phyloP scores from a whole-genome alignment of 2,888 invertebrate species.

The Pristionchus maxplancki region DNA sequence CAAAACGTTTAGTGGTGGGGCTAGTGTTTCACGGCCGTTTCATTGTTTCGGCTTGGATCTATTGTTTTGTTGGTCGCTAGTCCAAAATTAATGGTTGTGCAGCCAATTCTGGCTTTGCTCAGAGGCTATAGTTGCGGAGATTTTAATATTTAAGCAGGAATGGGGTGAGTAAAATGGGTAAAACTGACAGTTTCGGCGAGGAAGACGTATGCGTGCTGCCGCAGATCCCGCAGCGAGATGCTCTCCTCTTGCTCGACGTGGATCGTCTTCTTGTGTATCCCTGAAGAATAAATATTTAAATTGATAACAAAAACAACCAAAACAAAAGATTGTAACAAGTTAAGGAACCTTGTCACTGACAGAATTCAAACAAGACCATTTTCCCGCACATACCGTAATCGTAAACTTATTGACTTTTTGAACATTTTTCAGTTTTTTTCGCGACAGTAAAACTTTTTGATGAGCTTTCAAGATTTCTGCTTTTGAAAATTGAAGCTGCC shows the following conservation, averaged over 20 bases:
- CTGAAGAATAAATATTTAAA: no score
- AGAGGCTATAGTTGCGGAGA: no score
- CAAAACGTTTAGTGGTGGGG: background rate
- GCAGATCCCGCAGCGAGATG: constrained; percentile 73
- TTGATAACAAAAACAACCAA: background rate
- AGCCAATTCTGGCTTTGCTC: background rate
- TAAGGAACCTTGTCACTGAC: no score
- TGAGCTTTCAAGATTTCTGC: background rate
- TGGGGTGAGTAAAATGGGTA: no score
- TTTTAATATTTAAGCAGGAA: no score
- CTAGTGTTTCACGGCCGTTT: background rate
- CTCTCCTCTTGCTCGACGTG: constrained; percentile 66
- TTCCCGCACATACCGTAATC: no score
- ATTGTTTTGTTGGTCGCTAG: background rate
- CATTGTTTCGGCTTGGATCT: background rate
- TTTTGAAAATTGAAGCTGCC: background rate
- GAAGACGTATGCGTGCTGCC: constrained; percentile 73
- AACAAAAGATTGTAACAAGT: no score
- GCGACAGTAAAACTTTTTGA: background rate
- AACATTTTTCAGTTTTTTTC: background rate
- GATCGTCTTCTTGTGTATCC: constrained; percentile 62
- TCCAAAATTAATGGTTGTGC: background rate
- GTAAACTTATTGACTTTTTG: background rate
- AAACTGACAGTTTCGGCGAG: constrained; percentile 71
- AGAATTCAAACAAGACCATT: no score